Evolutionary conservation across 2,113 vertebrate species (phyloP), one percentile per base, ranked within the genome.

Genomic region (Poeciliopsis retropinna): DNA sequence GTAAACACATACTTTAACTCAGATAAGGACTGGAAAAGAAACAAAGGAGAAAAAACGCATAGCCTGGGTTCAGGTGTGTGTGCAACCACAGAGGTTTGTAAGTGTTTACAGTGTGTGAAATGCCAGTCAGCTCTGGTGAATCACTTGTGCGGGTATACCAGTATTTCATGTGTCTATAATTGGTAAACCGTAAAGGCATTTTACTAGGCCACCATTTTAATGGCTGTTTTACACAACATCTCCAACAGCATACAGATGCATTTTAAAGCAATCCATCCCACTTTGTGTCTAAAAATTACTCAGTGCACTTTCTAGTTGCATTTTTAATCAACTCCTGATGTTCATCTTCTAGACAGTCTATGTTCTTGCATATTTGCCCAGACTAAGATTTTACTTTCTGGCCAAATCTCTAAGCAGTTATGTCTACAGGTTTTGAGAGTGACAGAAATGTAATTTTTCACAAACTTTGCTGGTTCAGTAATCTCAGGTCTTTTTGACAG

Each of bases 41-140:
- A 57, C 71, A 86, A 66, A 84, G 63, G 64, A 76, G 62, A 14
- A 19, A 82, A 9, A 82, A 88, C 75, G 73, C 82, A 69, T 37
- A 87, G 78, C 78, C 28, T 0, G 41, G 54, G 64, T 64, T 87
- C 82, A 90, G 87, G 88, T 90, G 90, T 87, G 73, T 87, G 83
- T 34, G 85, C 82, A 86, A 85, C 81, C 79, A 66, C 86, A 85
- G 78, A 86, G 79, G 57, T 71, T 78, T 68, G 32, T 81, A 90
- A 85, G 86, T 91, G 88, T 91, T 92, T 88, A 91, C 87, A 83
- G 81, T 80, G 83, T 91, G 89, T 78, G 76, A 87, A 80, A 64
- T 89, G 87, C 89, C 91, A 89, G 87, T 85, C 89, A 85, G 76
- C 65, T 69, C 67, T 81, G 84, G 57, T 87, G 81, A 90, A 85